These are phyloP conservation scores for Choreutis nemorana DNA, from an alignment of 2,888 invertebrate species.

Conservation along the genomic window DNA sequence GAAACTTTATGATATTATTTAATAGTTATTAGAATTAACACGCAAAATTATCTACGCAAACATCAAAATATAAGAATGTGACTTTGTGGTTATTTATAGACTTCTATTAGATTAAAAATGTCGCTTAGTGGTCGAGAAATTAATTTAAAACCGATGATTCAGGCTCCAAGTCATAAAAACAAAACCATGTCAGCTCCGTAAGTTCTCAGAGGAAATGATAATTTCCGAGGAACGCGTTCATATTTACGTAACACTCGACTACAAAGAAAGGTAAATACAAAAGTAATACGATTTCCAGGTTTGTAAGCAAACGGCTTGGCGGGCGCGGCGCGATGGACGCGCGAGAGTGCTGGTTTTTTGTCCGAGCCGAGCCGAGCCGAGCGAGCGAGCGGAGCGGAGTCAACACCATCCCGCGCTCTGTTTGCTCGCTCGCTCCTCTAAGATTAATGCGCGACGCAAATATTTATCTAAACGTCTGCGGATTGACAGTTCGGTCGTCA, in stretches of 20 bases:
- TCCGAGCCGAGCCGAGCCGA: slow-evolving; percentile 25
- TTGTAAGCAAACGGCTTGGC: slow-evolving; percentile 21
- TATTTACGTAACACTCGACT: slow-evolving; percentile 64
- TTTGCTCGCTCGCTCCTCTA: slow-evolving; percentile 46
- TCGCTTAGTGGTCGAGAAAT: no score
- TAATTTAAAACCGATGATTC: no score
- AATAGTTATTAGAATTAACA: no score
- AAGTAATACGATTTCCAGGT: slow-evolving; percentile 61
- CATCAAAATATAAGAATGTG: no score
- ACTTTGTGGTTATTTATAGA: no score
- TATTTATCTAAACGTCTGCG: slow-evolving; percentile 62
- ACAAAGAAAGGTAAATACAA: slow-evolving; percentile 62
- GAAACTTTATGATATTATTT: no score
- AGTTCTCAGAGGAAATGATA: slow-evolving; percentile 53
- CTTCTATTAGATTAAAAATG: no score
- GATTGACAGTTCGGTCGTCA: slow-evolving; percentile 65
- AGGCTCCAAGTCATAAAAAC: slow-evolving; percentile 14
- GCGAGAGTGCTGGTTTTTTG: slow-evolving; percentile 42
- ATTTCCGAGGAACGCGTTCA: slow-evolving; percentile 52
- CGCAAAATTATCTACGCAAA: no score
- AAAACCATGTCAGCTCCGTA: slow-evolving; percentile 22
- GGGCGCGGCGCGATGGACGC: slow-evolving; percentile 14
- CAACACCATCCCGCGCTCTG: slow-evolving; percentile 52
- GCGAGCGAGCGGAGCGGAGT: slow-evolving; percentile 56
- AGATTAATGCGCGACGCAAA: slow-evolving; percentile 64